Conservation (phyloP, 2,888 invertebrate genomes). For the Mesochorus sp. region DNA sequence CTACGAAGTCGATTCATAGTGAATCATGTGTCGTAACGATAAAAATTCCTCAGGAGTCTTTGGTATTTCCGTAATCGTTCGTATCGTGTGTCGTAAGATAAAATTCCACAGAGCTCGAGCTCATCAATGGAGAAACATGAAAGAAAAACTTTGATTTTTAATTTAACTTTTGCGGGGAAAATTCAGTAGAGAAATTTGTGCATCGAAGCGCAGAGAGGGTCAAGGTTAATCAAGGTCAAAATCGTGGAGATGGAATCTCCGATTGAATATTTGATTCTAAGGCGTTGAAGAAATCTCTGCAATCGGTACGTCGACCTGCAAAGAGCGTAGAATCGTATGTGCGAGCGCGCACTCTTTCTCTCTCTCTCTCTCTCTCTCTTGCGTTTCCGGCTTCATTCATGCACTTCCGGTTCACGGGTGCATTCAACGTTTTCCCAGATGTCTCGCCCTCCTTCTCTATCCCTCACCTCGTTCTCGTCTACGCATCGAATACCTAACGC, state of each 20-base stretch:
- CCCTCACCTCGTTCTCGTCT: neutral
- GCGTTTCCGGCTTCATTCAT: constrained; percentile 74
- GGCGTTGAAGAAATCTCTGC: too few relatives aligned
- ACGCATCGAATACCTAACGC: neutral
- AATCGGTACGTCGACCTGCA: too few relatives aligned
- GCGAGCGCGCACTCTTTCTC: neutral
- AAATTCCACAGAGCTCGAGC: neutral
- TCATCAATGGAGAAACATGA: neutral
- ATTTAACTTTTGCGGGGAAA: too few relatives aligned
- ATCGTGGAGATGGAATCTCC: too few relatives aligned
- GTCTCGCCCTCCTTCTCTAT: constrained; percentile 33
- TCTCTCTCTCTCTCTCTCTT: constrained; percentile 32
- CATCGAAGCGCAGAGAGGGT: too few relatives aligned
- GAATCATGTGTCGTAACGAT: too few relatives aligned
- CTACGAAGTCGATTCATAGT: too few relatives aligned
- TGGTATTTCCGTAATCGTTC: neutral
- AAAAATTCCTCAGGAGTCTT: neutral
- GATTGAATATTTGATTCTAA: too few relatives aligned
- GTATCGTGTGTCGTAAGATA: neutral
- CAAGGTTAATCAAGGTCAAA: too few relatives aligned
- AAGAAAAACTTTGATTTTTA: too few relatives aligned
- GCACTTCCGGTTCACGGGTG: constrained; percentile 70
- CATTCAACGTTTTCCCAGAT: constrained; percentile 61
- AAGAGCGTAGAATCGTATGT: constrained; percentile 6
- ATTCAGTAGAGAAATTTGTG: too few relatives aligned